Percentiles rank a stretch among this genome's conserved stretches.
Conservation (phyloP, 2,888 invertebrate species). For the Trachelus troglodyta region DNA sequence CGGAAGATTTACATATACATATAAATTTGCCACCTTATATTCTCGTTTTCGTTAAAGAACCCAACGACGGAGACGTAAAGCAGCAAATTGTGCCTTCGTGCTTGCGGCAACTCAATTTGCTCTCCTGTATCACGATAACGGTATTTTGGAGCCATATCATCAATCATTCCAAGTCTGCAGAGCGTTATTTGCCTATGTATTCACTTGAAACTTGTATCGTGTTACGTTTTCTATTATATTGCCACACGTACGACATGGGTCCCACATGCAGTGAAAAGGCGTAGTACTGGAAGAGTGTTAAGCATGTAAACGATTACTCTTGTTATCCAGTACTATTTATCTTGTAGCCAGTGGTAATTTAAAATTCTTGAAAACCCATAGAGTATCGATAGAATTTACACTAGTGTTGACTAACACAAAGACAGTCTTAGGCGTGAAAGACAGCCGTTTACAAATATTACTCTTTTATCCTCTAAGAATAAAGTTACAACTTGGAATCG, state of each 20-base stretch:
- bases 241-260: not conserved
- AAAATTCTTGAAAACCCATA: too few relatives aligned
- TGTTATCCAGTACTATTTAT: too few relatives aligned
- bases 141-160: not conserved
- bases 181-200: not conserved
- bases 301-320: not conserved
- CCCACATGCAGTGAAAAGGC: not conserved
- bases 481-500: not conserved
- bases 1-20: not conserved
- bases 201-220: not conserved
- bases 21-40: not conserved
- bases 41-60: not conserved
- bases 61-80: not conserved
- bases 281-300: not conserved
- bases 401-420: too few relatives aligned
- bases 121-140: not conserved
- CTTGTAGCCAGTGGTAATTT: too few relatives aligned
- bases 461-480: not conserved
- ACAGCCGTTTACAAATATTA: too few relatives aligned
- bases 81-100: not conserved
- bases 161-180: not conserved
- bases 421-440: too few relatives aligned
- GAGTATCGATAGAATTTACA: too few relatives aligned
- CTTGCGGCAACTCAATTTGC: not conserved
- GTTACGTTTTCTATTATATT: not conserved